Base-by-base conservation (phyloP, 2,888 invertebrate genomes). In the Dasypolia templi region DNA sequence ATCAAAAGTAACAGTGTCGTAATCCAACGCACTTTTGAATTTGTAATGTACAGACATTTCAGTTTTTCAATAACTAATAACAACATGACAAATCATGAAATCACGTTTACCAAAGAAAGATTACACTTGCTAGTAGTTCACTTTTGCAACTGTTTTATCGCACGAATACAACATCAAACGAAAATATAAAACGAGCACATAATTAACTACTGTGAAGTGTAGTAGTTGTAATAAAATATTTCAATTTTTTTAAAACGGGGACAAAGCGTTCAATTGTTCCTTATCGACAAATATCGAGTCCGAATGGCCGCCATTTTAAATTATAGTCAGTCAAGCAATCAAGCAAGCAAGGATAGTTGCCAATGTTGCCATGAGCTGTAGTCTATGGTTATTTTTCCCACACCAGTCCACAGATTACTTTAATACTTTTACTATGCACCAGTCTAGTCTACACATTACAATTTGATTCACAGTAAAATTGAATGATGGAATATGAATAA, bases 41-140 rank as follows among this genome's bases (percentile, higher is more conserved):
- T 99, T 99, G 96, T 99, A 99, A 95, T 99, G 99, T 86, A 99
- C 99, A 91, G 99, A 99, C 98, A 99, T 99, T 92, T 93, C 96
- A 91, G 88, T 76, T 82, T 87, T 79, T 82, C 88, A 84, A 58
- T 67, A 29, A 56, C n/a, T 75, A 49, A 66, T 67, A 88, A 86
- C 85, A 91, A 88, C 93, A 93, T 93, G 91, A 91, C 93, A 87
- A 83, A 74, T 77, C 81, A 77, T 72, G 64, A 65, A 85, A 71
- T 81, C 82, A 85, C 80, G 67, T 79, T 77, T 62, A 53, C 26
- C n/a, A 26, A 26, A 74, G 55, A 39, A 67, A 65, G 53, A 66
- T 67, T 79, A 68, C 78, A 77, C 73, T 68, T 72, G 56, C 11
- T 42, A 51, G 63, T n/a, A 68, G 63, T 70, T 82, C 72, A 76